Evolutionary conservation across 2,113 vertebrate genomes (phyloP).

Genomic region (Gracilinanus agilis): DNA sequence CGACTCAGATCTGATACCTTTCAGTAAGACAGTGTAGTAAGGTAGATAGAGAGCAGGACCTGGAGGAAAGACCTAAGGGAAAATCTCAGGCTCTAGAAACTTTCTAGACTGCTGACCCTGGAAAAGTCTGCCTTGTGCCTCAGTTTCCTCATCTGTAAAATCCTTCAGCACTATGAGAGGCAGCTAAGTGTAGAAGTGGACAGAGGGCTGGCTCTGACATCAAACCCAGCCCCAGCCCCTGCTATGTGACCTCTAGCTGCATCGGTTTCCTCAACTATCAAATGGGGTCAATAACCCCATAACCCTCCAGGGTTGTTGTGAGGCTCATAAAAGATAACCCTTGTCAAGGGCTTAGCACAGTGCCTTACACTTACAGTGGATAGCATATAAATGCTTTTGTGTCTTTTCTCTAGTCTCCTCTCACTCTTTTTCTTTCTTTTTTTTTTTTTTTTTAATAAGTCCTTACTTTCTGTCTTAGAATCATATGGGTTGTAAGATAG

Average conservation of each 20-base stretch:
- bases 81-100: not conserved
- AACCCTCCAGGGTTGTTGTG: not conserved
- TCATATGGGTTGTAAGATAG: too few relatives aligned
- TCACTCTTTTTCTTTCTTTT: not conserved
- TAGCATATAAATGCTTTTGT: not conserved
- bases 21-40: not conserved
- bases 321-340: not conserved
- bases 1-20: not conserved
- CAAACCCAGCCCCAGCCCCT: not conserved
- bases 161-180: not conserved
- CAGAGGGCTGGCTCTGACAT: not conserved
- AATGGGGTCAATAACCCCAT: not conserved
- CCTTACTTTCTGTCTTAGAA: too few relatives aligned
- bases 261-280: not conserved
- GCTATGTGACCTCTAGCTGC: not conserved
- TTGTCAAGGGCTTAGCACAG: not conserved
- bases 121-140: not conserved
- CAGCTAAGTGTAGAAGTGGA: not conserved
- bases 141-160: not conserved
- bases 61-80: not conserved
- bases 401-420: not conserved
- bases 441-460: too few relatives aligned
- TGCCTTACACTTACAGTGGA: not conserved
- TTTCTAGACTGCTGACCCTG: not conserved
- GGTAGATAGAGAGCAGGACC: not conserved